phyloP scores from a whole-genome alignment of 2,888 invertebrate species.

The Pseudococcus jackbeardsleyi region DNA sequence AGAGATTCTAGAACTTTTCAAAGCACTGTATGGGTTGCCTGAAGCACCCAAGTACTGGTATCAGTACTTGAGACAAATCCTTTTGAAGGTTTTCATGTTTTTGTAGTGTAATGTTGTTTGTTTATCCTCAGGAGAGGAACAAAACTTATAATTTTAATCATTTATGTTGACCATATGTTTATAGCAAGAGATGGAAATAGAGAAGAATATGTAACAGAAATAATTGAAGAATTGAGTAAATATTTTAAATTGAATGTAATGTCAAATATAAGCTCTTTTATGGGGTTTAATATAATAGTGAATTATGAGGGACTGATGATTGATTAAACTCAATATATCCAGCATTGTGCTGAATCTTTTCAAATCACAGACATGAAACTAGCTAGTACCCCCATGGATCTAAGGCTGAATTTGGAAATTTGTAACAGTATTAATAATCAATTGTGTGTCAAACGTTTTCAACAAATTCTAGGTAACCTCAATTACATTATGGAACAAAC shows the following conservation, averaged over 20 bases:
- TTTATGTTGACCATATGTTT: neutral
- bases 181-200: neutral
- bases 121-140: neutral
- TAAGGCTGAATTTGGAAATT: neutral
- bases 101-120: neutral
- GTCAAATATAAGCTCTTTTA: neutral
- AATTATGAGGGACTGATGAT: neutral
- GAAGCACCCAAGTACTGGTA: conserved; percentile 16
- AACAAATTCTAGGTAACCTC: conserved; percentile 10
- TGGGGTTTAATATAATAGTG: neutral
- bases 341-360: neutral
- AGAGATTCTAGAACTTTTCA: neutral
- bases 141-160: neutral
- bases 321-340: conserved; percentile 16
- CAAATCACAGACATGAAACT: conserved; percentile 21
- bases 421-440: neutral
- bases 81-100: neutral
- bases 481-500: conserved; percentile 21
- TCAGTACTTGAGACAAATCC: neutral
- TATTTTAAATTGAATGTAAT: neutral
- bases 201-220: neutral
- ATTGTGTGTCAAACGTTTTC: neutral
- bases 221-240: neutral
- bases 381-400: neutral
- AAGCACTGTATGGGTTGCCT: neutral